A percentile compares a stretch with the other conserved stretches of the same genome.
Evolutionary conservation across 2,113 vertebrate species (phyloP).

Genomic region (Pterocles gutturalis): DNA sequence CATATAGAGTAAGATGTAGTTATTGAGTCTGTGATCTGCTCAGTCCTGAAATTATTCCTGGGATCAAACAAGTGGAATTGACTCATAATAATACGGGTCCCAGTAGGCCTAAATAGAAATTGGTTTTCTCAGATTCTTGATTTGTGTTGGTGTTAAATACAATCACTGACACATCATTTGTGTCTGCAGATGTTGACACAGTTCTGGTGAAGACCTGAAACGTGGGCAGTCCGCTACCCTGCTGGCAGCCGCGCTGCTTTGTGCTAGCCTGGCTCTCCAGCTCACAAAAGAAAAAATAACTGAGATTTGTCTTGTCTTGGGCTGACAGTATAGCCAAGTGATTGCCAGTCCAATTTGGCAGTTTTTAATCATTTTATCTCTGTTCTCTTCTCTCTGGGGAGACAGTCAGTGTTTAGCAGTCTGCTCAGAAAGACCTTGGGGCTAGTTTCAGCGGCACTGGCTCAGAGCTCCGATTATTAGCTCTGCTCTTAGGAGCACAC

Average conservation of each 20-base stretch:
- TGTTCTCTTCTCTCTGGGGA: constrained; percentile 89
- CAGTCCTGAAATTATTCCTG: constrained; percentile 16
- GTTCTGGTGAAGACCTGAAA: not conserved
- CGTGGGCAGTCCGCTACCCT: not conserved
- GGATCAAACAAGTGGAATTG: constrained; percentile 56
- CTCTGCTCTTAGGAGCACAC: constrained; percentile 95
- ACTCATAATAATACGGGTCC: constrained; percentile 28
- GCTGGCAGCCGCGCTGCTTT: not conserved
- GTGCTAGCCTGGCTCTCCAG: constrained; percentile 48
- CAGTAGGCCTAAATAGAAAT: constrained; percentile 10
- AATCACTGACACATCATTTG: not conserved
- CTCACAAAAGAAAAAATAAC: constrained; percentile 79
- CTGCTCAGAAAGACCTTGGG: constrained; percentile 94
- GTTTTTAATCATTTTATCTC: constrained; percentile 99
- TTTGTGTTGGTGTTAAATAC: constrained; percentile 27
- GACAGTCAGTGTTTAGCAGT: constrained; percentile 95
- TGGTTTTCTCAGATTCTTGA: not conserved
- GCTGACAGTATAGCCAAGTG: constrained; percentile 83
- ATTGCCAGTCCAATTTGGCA: constrained; percentile 89
- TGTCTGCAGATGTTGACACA: constrained; percentile 9
- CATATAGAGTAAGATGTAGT: not conserved
- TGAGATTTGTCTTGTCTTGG: constrained; percentile 83
- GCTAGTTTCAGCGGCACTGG: constrained; percentile 92
- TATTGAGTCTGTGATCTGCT: not conserved
- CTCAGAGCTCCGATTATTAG: constrained; percentile 98